These are phyloP conservation scores for Lutjanus erythropterus DNA, from an alignment of 2,113 vertebrate genomes.

Conservation along the genomic window DNA sequence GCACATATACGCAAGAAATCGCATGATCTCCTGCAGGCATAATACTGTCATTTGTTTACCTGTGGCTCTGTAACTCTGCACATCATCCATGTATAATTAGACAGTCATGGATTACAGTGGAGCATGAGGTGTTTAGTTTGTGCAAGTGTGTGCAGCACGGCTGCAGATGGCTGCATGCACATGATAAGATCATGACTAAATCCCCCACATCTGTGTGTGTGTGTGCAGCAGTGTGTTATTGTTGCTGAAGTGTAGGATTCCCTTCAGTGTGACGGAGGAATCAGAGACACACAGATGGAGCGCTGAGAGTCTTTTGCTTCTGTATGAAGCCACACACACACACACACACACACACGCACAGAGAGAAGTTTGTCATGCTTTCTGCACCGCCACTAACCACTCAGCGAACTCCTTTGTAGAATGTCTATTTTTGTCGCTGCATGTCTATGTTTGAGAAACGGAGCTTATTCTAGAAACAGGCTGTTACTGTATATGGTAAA, in stretches of 20 bases:
- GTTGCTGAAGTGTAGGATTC: slow-evolving; percentile 55
- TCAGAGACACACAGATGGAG: slow-evolving; percentile 51
- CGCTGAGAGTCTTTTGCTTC: slow-evolving; percentile 31
- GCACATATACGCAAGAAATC: too few species aligned
- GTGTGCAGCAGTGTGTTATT: neutral
- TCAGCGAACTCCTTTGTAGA: slow-evolving; percentile 61
- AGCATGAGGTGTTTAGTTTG: neutral
- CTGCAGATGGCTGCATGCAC: slow-evolving; percentile 31
- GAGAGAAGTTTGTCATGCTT: slow-evolving; percentile 61
- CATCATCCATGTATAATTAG: neutral
- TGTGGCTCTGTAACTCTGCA: neutral
- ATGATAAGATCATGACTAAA: slow-evolving; percentile 46
- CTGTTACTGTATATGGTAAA: slow-evolving; percentile 70
- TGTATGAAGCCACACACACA: slow-evolving; percentile 37
- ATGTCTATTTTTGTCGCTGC: slow-evolving; percentile 68
- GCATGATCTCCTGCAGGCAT: too few species aligned
- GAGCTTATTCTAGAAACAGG: slow-evolving; percentile 60
- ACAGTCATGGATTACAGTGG: neutral
- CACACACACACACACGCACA: slow-evolving; percentile 29
- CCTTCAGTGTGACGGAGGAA: slow-evolving; percentile 57
- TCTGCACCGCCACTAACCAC: slow-evolving; percentile 66
- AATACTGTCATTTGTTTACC: neutral
- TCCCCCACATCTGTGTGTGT: neutral
- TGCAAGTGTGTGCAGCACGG: neutral
- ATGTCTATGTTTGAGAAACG: slow-evolving; percentile 64